Percentiles rank a stretch among this genome's conserved stretches.
Evolutionary conservation across 2,888 invertebrate genomes (phyloP).

Genomic region (Harpagoxenus sublaevis): DNA sequence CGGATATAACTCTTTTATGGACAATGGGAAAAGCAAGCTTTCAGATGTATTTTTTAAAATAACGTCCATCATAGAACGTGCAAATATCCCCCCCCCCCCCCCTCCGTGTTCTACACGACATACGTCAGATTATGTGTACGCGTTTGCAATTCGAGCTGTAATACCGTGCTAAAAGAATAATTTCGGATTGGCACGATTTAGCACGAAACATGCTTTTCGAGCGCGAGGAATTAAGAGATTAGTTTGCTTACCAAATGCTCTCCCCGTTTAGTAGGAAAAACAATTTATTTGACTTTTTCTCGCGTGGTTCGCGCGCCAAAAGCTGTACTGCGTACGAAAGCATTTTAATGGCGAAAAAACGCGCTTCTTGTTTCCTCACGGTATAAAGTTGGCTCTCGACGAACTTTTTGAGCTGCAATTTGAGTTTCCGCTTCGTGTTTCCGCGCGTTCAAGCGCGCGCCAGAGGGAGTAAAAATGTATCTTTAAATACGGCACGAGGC

Average conservation of each 20-base stretch:
- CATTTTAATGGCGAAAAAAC: conserved; percentile 29
- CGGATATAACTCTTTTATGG: conserved; percentile 7
- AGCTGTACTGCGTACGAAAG: neutral
- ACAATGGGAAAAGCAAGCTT: neutral
- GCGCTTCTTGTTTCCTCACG: neutral
- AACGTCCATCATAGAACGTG: conserved; percentile 15
- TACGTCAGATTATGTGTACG: conserved; percentile 14
- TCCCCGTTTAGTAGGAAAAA: conserved; percentile 19
- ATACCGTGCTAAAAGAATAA: conserved; percentile 33
- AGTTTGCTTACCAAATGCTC: conserved; percentile 45
- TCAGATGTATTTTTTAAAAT: conserved; percentile 34
- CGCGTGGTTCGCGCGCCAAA: conserved; percentile 3
- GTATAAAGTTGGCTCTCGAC: conserved; percentile 22
- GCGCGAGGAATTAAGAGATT: conserved; percentile 40
- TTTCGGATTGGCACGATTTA: conserved; percentile 28
- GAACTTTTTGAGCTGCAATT: conserved; percentile 42
- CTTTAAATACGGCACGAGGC: conserved; percentile 39
- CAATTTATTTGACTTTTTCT: conserved; percentile 28
- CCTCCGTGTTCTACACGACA: neutral
- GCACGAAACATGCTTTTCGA: neutral
- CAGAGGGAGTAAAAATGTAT: conserved; percentile 9
- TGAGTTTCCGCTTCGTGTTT: conserved; percentile 28
- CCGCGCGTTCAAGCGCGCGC: neutral
- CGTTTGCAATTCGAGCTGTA: conserved; percentile 4
- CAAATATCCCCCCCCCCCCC: neutral